Evolutionary conservation across 2,113 vertebrate genomes (phyloP).

Genomic region (Nothoprocta pentlandii): DNA sequence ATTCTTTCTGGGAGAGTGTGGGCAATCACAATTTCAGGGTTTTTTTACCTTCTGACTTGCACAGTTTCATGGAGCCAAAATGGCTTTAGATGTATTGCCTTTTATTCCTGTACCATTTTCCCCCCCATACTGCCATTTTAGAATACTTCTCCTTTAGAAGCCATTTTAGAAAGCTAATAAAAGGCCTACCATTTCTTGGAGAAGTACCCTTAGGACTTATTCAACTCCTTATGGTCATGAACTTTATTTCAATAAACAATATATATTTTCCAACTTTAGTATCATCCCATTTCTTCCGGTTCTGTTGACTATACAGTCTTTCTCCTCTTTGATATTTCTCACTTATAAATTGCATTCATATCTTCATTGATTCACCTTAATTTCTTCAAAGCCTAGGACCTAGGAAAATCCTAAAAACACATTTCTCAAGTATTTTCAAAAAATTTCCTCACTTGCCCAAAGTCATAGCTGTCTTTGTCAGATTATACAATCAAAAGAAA

Average conservation of each 20-base stretch:
- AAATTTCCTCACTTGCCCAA: not conserved
- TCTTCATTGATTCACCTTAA: not conserved
- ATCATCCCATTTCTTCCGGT: not conserved
- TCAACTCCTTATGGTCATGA: not conserved
- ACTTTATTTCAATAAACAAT: not conserved
- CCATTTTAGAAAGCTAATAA: not conserved
- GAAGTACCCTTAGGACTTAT: not conserved
- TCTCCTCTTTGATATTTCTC: not conserved
- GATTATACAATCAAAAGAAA: not conserved
- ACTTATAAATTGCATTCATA: not conserved
- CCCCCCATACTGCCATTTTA: not conserved
- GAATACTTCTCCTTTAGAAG: too few relatives aligned
- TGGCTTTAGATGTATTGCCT: not conserved
- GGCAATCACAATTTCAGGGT: not conserved
- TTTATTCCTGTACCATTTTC: not conserved
- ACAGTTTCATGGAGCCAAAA: not conserved
- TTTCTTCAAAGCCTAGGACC: not conserved
- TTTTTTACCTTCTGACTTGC: not conserved
- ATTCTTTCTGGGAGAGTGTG: not conserved
- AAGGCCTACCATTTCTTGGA: not conserved
- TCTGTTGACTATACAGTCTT: not conserved
- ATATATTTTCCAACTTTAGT: not conserved
- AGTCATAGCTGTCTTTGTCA: not conserved
- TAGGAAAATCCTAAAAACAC: not conserved
- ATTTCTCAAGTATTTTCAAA: not conserved